Evolutionary conservation across 2,797 vertebrate genomes (phyloP), one percentile per base, ranked within the genome.

Genomic region (Delichon dasypus): DNA sequence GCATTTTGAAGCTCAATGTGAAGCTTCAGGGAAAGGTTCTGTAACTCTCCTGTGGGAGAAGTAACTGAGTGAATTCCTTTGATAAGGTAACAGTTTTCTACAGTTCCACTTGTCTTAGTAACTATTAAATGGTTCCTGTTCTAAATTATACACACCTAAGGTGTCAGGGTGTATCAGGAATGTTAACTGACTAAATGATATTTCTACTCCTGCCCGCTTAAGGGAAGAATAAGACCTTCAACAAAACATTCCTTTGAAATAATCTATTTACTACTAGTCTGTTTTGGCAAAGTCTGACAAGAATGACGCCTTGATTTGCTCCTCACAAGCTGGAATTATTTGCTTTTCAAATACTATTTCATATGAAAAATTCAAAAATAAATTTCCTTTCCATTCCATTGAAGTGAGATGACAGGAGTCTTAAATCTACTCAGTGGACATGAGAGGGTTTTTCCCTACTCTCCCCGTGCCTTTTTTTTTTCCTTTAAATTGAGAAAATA

Each of bases 391-490:
- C 40, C 25, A 25, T 71, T 74, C 38, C 65, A 32, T 16, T 53
- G 20, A 75, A 58, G 17, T 45, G 48, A 71, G 30, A 65, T 21
- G 10, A 58, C 4, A 26, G 38, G 13, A 80, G 20, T 55, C 44
- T 40, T 32, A 66, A 79, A 57, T 32, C 19, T 87, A 30, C 36
- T 54, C 70, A 57, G 51, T 3, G 7, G 42, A 73, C 12, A 55
- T 0, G 0, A 72, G 25, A 30, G 6, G 36, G 13, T 50, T 74
- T 21, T 25, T 88, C 21, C 19, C 13, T 45, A 9, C 7, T 3
- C 5, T 16, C 2, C 4, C 22, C 5, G 38, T 38, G 38, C 3
- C 13, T 2, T 29, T 21, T 8, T 20, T 48, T 26, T 9, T n/a
- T 34, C 26, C 26, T 65, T 57, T 11, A 0, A 48, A 64, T 6